Conservation (phyloP, 2,888 invertebrate species). For the Lasiommata megera region DNA sequence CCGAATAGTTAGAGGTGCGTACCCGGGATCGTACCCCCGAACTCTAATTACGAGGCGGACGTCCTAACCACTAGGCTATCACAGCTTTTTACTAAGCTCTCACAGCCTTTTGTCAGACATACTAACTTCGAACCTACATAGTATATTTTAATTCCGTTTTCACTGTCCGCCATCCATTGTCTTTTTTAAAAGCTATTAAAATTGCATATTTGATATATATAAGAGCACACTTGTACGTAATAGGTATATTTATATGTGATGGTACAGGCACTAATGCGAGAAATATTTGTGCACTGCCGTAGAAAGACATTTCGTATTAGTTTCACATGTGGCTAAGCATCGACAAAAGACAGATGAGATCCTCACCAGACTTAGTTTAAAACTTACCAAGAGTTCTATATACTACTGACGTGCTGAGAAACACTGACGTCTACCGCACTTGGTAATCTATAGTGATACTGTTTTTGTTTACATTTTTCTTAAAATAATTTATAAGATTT, state of each 20-base stretch:
- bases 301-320: background rate
- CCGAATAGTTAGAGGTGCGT: too few relatives aligned
- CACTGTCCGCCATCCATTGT: too few relatives aligned
- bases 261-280: background rate
- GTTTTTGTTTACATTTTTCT: background rate
- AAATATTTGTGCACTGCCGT: background rate
- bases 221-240: background rate
- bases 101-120: too few relatives aligned
- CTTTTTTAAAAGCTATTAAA: too few relatives aligned
- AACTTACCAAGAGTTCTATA: background rate
- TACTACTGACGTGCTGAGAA: background rate
- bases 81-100: too few relatives aligned
- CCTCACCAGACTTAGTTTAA: background rate
- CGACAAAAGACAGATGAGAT: constrained; percentile 3
- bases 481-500: too few relatives aligned
- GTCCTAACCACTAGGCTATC: too few relatives aligned
- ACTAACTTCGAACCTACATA: too few relatives aligned
- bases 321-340: constrained; percentile 8
- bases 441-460: background rate
- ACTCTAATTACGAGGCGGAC: too few relatives aligned
- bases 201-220: too few relatives aligned
- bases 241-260: background rate
- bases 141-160: too few relatives aligned
- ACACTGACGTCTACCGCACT: background rate
- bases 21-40: too few relatives aligned